Percentiles rank a stretch among this genome's conserved stretches.
Conservation (phyloP, 1,140 invertebrate genomes). For the Drosophila persimilis region DNA sequence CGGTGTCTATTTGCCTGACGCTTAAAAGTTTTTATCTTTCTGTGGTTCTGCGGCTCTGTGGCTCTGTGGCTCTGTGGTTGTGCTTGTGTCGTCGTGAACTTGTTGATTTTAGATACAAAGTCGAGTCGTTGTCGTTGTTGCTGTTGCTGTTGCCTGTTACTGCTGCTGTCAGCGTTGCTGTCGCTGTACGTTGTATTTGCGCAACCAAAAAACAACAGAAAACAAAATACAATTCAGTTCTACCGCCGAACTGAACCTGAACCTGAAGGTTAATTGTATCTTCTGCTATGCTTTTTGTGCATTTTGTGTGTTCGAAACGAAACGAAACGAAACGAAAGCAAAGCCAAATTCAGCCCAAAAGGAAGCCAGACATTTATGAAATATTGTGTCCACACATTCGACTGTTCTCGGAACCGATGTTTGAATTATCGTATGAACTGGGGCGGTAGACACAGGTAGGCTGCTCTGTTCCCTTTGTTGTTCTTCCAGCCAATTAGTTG, state of each 20-base stretch:
- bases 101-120: slow-evolving; percentile 80
- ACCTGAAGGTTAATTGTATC: slow-evolving; percentile 77
- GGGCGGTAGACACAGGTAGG: slow-evolving; percentile 28
- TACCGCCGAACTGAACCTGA: slow-evolving; percentile 45
- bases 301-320: slow-evolving; percentile 53
- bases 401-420: slow-evolving; percentile 40
- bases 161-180: slow-evolving; percentile 28
- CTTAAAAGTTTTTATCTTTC: slow-evolving; percentile 74
- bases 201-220: slow-evolving; percentile 50
- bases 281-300: slow-evolving; percentile 51
- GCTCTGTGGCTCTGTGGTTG: slow-evolving; percentile 37
- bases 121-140: not conserved
- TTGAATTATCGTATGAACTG: slow-evolving; percentile 59
- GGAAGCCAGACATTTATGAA: slow-evolving; percentile 51
- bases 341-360: slow-evolving; percentile 31
- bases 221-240: slow-evolving; percentile 49
- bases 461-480: slow-evolving; percentile 24
- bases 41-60: slow-evolving; percentile 26
- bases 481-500: slow-evolving; percentile 47
- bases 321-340: slow-evolving; percentile 24
- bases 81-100: slow-evolving; percentile 68
- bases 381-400: slow-evolving; percentile 57
- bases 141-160: slow-evolving; percentile 15
- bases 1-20: slow-evolving; percentile 51
- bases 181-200: slow-evolving; percentile 64